Base-by-base conservation (phyloP, 2,888 invertebrate genomes). In the Pollenia labialis region DNA sequence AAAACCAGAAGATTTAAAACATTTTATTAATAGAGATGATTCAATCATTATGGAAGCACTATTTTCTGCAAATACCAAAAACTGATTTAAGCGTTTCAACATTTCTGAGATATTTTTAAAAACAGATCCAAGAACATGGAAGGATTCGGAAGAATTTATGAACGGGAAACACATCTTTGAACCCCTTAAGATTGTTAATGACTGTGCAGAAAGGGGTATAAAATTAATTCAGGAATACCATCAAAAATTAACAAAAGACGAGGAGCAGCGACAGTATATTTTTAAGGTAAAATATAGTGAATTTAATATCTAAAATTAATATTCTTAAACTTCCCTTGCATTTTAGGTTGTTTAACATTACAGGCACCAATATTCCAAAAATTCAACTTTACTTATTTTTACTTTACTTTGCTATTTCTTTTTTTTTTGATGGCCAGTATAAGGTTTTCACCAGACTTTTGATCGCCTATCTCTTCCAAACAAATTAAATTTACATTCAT, bases 301-400 rank as follows among this genome's bases (percentile, higher is more conserved):
- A 16, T 62, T 62, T 42, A 42, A 42, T 42, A 62, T 42, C 7
- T 42, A 42, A 62, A 62, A 62, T 62, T 7, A 60, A 40, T 62
- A 42, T 62, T 62, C 7, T 60, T 60, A 14, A 60, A 60, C 40
- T 62, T 62, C 42, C n/a, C 40, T 62, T 42, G 42, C 14, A 42
- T 42, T 62, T 62, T 42, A 62, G 32, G 58, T 32, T 58, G 23
- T 58, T 58, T 14, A 58, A 58, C 58, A 12, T 32, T 58, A 40
- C 40, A 42, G 16, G 62, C 62, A 42, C 42, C n/a, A 62, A 44
- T 62, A 62, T 16, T 16, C 16, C 42, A 62, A 62, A 62, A 62
- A 62, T 42, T n/a, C 62, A 42, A 42, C 62, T 62, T 62, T 62
- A 62, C n/a, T n/a, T n/a, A n/a, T n/a, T n/a, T n/a, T n/a, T n/a